phyloP scores from a whole-genome alignment of 2,797 vertebrate genomes.

The Danio tinwini region DNA sequence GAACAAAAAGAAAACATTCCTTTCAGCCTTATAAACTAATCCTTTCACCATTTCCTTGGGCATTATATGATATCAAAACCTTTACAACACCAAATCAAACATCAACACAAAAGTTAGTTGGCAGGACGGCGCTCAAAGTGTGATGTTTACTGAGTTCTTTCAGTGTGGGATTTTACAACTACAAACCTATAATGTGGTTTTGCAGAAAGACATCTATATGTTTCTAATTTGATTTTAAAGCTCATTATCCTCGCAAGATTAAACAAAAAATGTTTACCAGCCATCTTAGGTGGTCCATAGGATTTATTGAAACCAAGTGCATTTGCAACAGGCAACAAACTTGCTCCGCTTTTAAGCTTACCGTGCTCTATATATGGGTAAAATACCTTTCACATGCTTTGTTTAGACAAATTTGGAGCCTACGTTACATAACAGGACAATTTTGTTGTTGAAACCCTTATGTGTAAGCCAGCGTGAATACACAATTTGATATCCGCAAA shows the following conservation, averaged over 20 bases:
- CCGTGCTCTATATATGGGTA: constrained; percentile 49
- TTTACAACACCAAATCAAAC: background rate
- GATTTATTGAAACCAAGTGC: constrained; percentile 57
- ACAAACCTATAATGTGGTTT: constrained; percentile 30
- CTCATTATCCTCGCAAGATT: constrained; percentile 45
- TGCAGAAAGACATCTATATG: constrained; percentile 41
- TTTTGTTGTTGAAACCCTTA: constrained; percentile 41
- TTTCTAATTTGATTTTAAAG: constrained; percentile 54
- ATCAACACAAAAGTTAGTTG: background rate
- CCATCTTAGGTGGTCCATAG: constrained; percentile 56
- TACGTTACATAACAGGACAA: constrained; percentile 48
- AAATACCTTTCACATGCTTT: constrained; percentile 50
- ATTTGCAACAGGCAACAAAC: constrained; percentile 43
- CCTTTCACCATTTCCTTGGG: constrained; percentile 6
- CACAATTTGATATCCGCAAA: constrained; percentile 49
- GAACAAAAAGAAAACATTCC: background rate
- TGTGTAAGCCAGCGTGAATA: constrained; percentile 39
- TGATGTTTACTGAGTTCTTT: constrained; percentile 32
- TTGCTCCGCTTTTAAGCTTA: constrained; percentile 25
- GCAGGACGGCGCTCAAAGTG: constrained; percentile 16
- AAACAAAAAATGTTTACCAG: constrained; percentile 42
- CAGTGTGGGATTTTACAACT: constrained; percentile 47
- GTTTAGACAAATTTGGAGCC: constrained; percentile 53
- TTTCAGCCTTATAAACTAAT: background rate
- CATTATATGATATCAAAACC: background rate